Percentiles rank a stretch among this genome's conserved stretches.
phyloP scores from a whole-genome alignment of 2,888 invertebrate species.

The Anaspis maculata region DNA sequence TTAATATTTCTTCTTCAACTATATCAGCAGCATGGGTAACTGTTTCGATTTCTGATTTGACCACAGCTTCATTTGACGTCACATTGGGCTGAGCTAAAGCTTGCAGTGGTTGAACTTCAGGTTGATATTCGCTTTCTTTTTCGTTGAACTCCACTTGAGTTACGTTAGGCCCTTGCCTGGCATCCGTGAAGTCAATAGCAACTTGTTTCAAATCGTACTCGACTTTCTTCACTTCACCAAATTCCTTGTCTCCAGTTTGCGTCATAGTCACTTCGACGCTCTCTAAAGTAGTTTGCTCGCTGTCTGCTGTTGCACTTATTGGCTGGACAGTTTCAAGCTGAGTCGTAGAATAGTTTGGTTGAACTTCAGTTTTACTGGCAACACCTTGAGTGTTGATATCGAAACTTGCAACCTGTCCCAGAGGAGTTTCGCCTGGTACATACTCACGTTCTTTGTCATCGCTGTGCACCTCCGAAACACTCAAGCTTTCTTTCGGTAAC shows the following conservation, averaged over 20 bases:
- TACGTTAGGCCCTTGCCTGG: conserved; percentile 37
- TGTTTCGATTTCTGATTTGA: conserved; percentile 43
- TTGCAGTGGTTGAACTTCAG: conserved; percentile 34
- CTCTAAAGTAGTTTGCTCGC: conserved; percentile 45
- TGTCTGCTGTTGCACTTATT: conserved; percentile 40
- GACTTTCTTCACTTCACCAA: conserved; percentile 28
- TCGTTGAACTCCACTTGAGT: conserved; percentile 41
- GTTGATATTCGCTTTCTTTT: conserved; percentile 41
- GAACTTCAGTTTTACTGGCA: conserved; percentile 44
- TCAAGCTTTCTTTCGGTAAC: conserved; percentile 43
- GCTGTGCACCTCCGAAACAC: conserved; percentile 44
- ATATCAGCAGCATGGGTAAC: conserved; percentile 42
- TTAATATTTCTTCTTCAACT: conserved; percentile 36
- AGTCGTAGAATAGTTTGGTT: conserved; percentile 39
- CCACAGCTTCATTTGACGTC: conserved; percentile 42
- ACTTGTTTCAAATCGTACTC: conserved; percentile 36
- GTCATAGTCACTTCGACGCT: conserved; percentile 49
- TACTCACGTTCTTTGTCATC: conserved; percentile 46
- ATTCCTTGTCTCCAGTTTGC: conserved; percentile 45
- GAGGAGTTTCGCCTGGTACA: conserved; percentile 32
- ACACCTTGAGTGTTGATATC: conserved; percentile 44
- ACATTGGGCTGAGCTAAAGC: conserved; percentile 41
- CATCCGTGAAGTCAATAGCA: conserved; percentile 30
- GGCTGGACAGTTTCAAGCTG: conserved; percentile 33
- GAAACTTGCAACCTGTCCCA: conserved; percentile 40